Percentiles rank a stretch among this genome's conserved stretches.
Conservation (phyloP, 2,888 invertebrate species). For the Watsonalla cultraria region DNA sequence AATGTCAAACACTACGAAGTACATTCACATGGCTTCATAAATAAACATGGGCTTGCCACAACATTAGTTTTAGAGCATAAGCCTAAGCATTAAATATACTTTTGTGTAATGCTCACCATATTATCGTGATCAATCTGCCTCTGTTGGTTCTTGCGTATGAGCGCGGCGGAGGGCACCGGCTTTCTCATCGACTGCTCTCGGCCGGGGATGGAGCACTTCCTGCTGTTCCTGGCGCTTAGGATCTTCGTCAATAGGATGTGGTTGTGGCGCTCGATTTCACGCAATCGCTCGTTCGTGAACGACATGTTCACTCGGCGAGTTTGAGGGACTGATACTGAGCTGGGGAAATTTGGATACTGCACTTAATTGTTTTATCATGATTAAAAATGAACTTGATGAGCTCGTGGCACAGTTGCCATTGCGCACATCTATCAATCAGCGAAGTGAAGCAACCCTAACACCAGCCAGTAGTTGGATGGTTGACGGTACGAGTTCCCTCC, state of each 20-base stretch:
- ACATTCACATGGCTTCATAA: no score
- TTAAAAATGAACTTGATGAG: no score
- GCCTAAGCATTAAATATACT: no score
- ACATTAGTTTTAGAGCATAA: no score
- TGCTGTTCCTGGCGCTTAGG: conserved; percentile 60
- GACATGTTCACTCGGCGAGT: conserved; percentile 69
- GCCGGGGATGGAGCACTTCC: conserved; percentile 53
- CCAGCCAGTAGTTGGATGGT: background rate
- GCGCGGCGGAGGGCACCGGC: conserved; percentile 63
- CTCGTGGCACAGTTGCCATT: no score
- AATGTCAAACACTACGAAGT: no score
- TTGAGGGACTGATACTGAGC: conserved; percentile 48
- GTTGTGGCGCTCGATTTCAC: conserved; percentile 80
- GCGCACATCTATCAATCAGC: no score
- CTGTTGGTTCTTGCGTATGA: conserved; percentile 74
- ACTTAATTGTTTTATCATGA: background rate
- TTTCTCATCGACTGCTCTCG: conserved; percentile 32
- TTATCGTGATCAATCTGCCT: conserved; percentile 79
- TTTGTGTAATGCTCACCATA: conserved; percentile 46
- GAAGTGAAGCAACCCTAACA: no score
- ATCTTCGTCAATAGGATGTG: conserved; percentile 79
- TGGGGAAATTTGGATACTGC: conserved; percentile 20
- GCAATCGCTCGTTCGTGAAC: conserved; percentile 78
- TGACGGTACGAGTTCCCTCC: no score
- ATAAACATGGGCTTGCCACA: no score